phyloP scores from a whole-genome alignment of 1,140 invertebrate genomes.

The Drosophila persimilis region DNA sequence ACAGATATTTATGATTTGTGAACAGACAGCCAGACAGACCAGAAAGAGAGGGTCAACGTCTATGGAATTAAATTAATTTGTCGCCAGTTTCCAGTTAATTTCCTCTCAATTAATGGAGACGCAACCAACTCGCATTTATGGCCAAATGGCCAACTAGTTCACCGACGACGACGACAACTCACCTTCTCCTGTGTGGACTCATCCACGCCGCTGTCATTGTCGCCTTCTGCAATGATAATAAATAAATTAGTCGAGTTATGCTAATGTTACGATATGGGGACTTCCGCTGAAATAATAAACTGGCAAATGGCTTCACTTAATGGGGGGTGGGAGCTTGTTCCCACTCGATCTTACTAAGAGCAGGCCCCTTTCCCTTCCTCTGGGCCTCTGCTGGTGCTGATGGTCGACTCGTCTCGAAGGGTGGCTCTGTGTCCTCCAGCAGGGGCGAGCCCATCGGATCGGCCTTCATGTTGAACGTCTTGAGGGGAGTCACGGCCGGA shows the following conservation, averaged over 20 bases:
- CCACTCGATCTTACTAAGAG: conserved; percentile 45
- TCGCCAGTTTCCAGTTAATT: conserved; percentile 66
- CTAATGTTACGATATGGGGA: neutral
- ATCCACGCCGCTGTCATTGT: conserved; percentile 91
- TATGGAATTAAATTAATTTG: conserved; percentile 73
- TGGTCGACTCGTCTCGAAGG: conserved; percentile 50
- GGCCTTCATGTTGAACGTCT: conserved; percentile 46
- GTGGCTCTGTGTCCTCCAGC: conserved; percentile 67
- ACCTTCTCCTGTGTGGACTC: conserved; percentile 90
- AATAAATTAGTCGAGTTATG: conserved; percentile 22
- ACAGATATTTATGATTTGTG: conserved; percentile 82
- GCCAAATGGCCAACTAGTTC: conserved; percentile 31
- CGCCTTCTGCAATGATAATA: conserved; percentile 86
- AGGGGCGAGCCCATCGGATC: conserved; percentile 73
- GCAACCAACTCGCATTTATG: conserved; percentile 37
- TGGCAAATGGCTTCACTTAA: conserved; percentile 55
- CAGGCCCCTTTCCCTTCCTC: conserved; percentile 27
- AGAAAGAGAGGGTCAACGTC: conserved; percentile 45
- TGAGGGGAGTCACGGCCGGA: conserved; percentile 71
- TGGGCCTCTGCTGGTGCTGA: conserved; percentile 17
- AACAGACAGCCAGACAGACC: conserved; percentile 36
- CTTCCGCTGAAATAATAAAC: neutral
- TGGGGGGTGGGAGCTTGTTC: neutral
- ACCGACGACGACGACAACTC: conserved; percentile 60
- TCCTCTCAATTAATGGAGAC: conserved; percentile 71